Evolutionary conservation across 2,888 invertebrate genomes (phyloP).

Genomic region (Petrolisthes manimaculis): DNA sequence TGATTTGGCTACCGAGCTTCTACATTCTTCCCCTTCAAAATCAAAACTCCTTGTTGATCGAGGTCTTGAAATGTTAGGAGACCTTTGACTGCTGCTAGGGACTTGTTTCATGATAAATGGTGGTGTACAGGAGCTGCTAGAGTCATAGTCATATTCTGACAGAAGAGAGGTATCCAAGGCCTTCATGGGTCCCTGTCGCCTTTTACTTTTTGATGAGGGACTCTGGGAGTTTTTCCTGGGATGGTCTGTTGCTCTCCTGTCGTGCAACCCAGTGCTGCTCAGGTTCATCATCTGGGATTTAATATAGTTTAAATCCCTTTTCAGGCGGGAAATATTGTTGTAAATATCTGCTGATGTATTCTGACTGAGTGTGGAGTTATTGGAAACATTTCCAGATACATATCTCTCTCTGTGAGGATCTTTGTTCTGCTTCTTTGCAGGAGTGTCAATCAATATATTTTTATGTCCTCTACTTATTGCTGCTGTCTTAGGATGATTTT

Average conservation of each 20-base stretch:
- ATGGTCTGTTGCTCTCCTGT: not conserved
- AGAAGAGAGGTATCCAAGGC: conserved; percentile 10
- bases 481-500: not conserved
- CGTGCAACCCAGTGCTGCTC: not conserved
- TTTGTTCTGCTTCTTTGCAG: too few species aligned
- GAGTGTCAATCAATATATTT: too few species aligned
- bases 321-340: conserved; percentile 33
- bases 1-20: not conserved
- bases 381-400: not conserved
- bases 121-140: not conserved
- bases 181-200: conserved; percentile 13
- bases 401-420: too few species aligned
- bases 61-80: not conserved
- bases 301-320: conserved; percentile 34
- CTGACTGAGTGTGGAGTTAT: conserved; percentile 7
- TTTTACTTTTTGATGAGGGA: not conserved
- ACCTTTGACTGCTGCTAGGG: not conserved
- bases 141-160: conserved; percentile 14
- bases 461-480: not conserved
- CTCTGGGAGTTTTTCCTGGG: not conserved
- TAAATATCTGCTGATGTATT: conserved; percentile 24
- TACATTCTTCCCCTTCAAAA: not conserved
- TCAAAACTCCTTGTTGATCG: too few species aligned
- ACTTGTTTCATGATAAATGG: not conserved
- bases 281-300: conserved; percentile 35